Percentiles rank a stretch among this genome's conserved stretches.
Evolutionary conservation across 2,797 vertebrate species (phyloP).

Genomic region (Megaceryle alcyon): DNA sequence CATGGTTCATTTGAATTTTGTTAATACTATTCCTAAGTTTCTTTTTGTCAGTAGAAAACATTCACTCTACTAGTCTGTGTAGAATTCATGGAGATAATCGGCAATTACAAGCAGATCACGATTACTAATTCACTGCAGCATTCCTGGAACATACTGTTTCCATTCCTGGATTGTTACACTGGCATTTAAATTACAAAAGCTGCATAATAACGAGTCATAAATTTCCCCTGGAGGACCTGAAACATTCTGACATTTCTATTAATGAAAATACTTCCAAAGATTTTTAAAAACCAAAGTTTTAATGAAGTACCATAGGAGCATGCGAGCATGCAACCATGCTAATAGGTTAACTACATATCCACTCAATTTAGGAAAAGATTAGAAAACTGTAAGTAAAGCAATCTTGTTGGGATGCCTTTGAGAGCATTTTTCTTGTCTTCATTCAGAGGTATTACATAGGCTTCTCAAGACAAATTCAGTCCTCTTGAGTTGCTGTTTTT

Average conservation of each 20-base stretch:
- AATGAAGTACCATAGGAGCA: neutral
- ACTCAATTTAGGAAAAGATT: neutral
- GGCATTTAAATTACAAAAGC: slow-evolving; percentile 40
- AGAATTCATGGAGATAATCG: neutral
- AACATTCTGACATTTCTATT: slow-evolving; percentile 18
- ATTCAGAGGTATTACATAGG: neutral
- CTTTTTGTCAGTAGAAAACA: neutral
- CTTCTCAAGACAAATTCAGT: neutral
- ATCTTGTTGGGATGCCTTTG: neutral
- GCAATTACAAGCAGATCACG: slow-evolving; percentile 33
- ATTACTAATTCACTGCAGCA: slow-evolving; percentile 27
- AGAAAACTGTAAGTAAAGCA: neutral
- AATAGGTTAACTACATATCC: neutral
- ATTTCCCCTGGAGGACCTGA: neutral
- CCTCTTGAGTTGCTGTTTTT: neutral
- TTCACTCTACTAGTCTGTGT: neutral
- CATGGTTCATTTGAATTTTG: neutral
- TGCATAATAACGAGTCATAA: slow-evolving; percentile 1
- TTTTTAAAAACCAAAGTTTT: neutral
- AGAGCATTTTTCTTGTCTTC: neutral
- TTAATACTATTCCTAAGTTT: neutral
- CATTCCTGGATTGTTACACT: slow-evolving; percentile 42
- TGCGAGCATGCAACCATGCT: neutral
- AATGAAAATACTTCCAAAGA: neutral
- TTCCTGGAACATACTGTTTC: slow-evolving; percentile 34